Conservation (phyloP, 2,888 invertebrate species). For the Polydrusus cervinus region DNA sequence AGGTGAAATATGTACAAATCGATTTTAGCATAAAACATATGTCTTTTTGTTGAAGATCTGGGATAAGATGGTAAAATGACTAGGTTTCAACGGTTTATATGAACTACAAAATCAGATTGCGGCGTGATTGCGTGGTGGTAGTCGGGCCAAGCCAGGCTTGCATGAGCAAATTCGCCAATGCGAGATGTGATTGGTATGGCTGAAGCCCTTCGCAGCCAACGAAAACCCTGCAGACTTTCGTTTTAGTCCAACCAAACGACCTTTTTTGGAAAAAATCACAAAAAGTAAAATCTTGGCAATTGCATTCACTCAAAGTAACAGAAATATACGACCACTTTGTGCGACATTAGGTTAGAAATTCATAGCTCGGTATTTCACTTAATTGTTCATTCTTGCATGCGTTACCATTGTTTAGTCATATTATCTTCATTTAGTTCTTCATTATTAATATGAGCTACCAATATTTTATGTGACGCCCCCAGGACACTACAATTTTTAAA, state of each 20-base stretch:
- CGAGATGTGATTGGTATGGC: constrained; percentile 69
- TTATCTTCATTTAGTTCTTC: background rate
- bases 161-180: constrained; percentile 64
- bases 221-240: constrained; percentile 19
- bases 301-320: background rate
- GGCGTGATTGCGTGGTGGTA: constrained; percentile 39
- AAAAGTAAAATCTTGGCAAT: background rate
- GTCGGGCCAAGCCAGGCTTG: constrained; percentile 59
- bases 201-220: constrained; percentile 62
- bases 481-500: too few relatives aligned
- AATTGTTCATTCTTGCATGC: constrained; percentile 39
- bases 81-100: background rate
- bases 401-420: background rate
- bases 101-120: constrained; percentile 4
- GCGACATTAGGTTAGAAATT: background rate
- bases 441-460: too few relatives aligned
- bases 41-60: background rate
- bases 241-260: constrained; percentile 47
- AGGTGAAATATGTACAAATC: too few relatives aligned
- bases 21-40: too few relatives aligned
- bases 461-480: background rate
- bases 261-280: constrained; percentile 35
- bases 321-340: background rate
- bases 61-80: constrained; percentile 4
- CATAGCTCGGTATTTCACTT: constrained; percentile 39